These are phyloP conservation scores for Leptoclinus maculatus DNA, from an alignment of 2,797 vertebrate genomes.

Conservation along the genomic window DNA sequence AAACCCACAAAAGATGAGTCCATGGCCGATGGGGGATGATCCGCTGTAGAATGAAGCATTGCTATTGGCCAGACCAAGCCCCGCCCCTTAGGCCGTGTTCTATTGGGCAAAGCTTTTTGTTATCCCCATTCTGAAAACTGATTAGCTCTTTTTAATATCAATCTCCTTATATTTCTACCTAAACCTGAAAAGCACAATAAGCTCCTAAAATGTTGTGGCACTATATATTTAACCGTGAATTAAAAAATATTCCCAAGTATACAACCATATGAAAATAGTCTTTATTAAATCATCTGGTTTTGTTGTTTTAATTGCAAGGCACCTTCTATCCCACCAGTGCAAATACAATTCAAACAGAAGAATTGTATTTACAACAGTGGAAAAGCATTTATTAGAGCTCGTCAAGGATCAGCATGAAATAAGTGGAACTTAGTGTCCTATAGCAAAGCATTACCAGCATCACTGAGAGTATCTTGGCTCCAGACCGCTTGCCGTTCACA, in stretches of 20 bases:
- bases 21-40: slow-evolving; percentile 6
- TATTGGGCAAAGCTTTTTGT: slow-evolving; percentile 31
- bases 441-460: background rate
- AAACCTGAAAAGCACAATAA: background rate
- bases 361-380: background rate
- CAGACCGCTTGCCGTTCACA: background rate
- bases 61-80: slow-evolving; percentile 67
- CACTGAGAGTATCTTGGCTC: background rate
- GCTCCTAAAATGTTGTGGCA: background rate
- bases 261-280: background rate
- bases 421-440: background rate
- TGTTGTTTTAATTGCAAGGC: background rate
- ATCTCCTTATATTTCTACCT: background rate
- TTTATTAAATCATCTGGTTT: background rate
- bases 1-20: slow-evolving; percentile 77
- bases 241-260: background rate
- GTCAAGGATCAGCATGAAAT: background rate
- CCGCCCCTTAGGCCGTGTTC: slow-evolving; percentile 5
- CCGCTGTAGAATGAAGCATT: background rate
- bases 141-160: slow-evolving; percentile 13
- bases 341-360: background rate
- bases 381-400: background rate
- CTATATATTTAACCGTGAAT: background rate
- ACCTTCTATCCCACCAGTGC: background rate
- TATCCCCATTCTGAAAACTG: background rate